These are phyloP conservation scores for Gymnosoma rotundatum DNA, from an alignment of 2,888 invertebrate species.

Conservation along the genomic window DNA sequence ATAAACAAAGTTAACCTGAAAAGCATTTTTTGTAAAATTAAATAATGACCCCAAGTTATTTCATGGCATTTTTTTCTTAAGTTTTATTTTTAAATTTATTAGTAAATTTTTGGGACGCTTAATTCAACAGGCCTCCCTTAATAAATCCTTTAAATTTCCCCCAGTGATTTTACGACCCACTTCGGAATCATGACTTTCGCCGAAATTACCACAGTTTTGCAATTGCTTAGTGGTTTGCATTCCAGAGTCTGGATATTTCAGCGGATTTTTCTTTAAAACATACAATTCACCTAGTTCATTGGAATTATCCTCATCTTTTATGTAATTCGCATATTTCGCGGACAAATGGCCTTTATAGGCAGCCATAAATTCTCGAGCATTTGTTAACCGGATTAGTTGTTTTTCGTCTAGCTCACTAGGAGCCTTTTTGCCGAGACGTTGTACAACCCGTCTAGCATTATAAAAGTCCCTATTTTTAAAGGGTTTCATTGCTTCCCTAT, in stretches of 20 bases:
- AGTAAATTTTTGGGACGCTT: neutral
- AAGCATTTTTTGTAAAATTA: neutral
- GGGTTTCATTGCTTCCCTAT: constrained; percentile 78
- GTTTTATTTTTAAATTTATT: neutral
- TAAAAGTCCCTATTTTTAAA: constrained; percentile 78
- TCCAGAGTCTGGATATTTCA: neutral
- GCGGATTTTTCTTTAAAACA: constrained; percentile 19
- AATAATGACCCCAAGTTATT: neutral
- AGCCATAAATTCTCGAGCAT: constrained; percentile 75
- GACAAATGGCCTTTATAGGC: constrained; percentile 72
- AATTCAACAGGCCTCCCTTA: neutral
- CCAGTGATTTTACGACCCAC: constrained; percentile 43
- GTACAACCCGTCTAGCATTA: constrained; percentile 77
- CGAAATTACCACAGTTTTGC: constrained; percentile 32
- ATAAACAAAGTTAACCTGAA: neutral
- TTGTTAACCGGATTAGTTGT: constrained; percentile 73
- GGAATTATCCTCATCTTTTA: constrained; percentile 15
- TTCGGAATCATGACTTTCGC: neutral
- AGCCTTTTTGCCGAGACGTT: constrained; percentile 75
- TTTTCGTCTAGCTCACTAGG: constrained; percentile 75
- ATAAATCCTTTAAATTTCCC: constrained; percentile 15
- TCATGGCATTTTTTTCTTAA: neutral
- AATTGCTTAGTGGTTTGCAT: neutral
- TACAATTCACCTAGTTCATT: constrained; percentile 28
- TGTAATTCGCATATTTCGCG: constrained; percentile 47